These are phyloP conservation scores for Chaenocephalus aceratus DNA, from an alignment of 2,113 vertebrate genomes.

Conservation along the genomic window DNA sequence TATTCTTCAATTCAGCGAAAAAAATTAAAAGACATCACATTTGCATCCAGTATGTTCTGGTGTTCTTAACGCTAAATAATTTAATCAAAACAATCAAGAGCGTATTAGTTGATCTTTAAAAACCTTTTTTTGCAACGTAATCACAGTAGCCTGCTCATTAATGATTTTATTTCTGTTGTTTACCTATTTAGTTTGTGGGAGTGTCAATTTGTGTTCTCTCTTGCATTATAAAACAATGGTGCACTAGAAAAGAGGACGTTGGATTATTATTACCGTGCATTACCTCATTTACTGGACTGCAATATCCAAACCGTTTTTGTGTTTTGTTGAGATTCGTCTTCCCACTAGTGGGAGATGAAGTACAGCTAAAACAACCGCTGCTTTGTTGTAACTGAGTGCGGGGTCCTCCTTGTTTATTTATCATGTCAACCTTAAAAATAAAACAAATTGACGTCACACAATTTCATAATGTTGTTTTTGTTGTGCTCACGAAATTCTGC, in stretches of 20 bases:
- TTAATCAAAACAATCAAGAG: too few species aligned
- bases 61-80: too few species aligned
- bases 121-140: neutral
- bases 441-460: conserved; percentile 1
- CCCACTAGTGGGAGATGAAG: conserved; percentile 48
- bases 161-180: too few species aligned
- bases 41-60: too few species aligned
- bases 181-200: neutral
- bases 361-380: neutral
- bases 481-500: neutral
- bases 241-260: neutral
- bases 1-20: too few species aligned
- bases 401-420: conserved; percentile 50
- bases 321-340: neutral
- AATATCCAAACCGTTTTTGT: neutral
- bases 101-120: too few species aligned
- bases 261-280: neutral
- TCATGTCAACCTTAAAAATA: conserved; percentile 54
- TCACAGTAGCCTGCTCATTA: neutral
- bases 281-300: neutral
- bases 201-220: neutral
- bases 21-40: too few species aligned
- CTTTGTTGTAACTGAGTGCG: conserved; percentile 57
- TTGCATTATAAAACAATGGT: neutral
- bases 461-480: neutral